phyloP scores from a whole-genome alignment of 2,797 vertebrate species.

The Manis crassicaudata region DNA sequence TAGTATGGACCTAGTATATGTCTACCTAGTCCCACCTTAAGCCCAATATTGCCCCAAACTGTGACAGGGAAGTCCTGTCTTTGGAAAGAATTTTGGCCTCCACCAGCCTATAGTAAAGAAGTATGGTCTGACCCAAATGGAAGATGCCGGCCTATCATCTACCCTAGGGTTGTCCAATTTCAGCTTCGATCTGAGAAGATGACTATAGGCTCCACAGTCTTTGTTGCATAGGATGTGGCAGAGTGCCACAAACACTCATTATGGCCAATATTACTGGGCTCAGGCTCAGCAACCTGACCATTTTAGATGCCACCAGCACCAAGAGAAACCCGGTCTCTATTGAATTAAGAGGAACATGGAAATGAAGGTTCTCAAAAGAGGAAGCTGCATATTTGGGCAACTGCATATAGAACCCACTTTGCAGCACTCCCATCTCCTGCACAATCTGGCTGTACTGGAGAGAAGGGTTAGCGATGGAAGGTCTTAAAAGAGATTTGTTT shows the following conservation, averaged over 20 bases:
- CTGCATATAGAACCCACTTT: not conserved
- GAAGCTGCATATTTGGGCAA: not conserved
- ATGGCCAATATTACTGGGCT: not conserved
- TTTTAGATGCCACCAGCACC: not conserved
- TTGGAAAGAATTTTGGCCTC: not conserved
- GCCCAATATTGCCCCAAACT: not conserved
- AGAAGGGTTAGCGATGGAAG: not conserved
- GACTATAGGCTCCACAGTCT: not conserved
- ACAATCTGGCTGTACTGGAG: not conserved
- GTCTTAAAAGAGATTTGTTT: constrained; percentile 19
- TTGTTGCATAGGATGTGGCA: not conserved
- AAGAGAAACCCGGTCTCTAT: not conserved
- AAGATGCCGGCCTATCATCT: not conserved
- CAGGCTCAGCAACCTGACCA: not conserved
- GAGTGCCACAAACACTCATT: not conserved
- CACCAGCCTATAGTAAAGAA: not conserved
- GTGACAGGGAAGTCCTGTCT: not conserved
- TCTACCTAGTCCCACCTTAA: not conserved
- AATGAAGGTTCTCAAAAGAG: not conserved
- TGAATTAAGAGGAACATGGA: not conserved
- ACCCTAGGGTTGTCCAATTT: not conserved
- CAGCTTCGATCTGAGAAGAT: not conserved
- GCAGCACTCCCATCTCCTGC: not conserved
- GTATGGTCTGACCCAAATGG: not conserved
- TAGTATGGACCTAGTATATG: not conserved